A percentile compares a stretch with the other conserved stretches of the same genome.
phyloP scores from a whole-genome alignment of 2,797 vertebrate genomes.

The Varecia variegata region DNA sequence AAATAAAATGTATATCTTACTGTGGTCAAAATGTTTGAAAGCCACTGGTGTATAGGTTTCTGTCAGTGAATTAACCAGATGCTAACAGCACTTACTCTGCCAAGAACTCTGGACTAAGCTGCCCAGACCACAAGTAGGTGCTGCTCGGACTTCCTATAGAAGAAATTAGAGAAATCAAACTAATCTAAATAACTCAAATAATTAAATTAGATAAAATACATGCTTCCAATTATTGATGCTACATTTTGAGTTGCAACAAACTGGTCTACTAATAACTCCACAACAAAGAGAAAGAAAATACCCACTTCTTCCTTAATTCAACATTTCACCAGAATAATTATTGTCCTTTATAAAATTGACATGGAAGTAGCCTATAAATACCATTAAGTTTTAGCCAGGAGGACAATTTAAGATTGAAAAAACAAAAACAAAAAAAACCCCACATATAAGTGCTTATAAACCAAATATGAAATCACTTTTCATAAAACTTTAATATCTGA shows the following conservation, averaged over 20 bases:
- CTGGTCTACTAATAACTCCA: neutral
- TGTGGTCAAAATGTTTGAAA: neutral
- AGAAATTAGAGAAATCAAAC: neutral
- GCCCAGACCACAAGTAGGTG: neutral
- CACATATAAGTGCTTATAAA: neutral
- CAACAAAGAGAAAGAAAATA: neutral
- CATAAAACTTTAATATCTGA: constrained; percentile 79
- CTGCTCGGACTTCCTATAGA: neutral
- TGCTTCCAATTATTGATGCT: neutral
- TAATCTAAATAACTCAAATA: neutral
- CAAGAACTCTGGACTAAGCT: neutral
- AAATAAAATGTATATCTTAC: neutral
- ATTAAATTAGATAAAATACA: neutral
- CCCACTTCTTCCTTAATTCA: neutral
- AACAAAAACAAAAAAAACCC: neutral
- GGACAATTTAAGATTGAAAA: neutral
- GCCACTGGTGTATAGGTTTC: neutral
- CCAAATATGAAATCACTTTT: constrained; percentile 62
- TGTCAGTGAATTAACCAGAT: neutral
- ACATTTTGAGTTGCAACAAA: neutral
- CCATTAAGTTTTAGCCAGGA: neutral
- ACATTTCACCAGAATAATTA: neutral
- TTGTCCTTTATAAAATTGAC: neutral
- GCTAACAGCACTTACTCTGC: neutral
- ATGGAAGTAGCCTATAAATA: neutral